Evolutionary conservation across 1,140 invertebrate species (phyloP).

Genomic region (Dysdera silvatica): DNA sequence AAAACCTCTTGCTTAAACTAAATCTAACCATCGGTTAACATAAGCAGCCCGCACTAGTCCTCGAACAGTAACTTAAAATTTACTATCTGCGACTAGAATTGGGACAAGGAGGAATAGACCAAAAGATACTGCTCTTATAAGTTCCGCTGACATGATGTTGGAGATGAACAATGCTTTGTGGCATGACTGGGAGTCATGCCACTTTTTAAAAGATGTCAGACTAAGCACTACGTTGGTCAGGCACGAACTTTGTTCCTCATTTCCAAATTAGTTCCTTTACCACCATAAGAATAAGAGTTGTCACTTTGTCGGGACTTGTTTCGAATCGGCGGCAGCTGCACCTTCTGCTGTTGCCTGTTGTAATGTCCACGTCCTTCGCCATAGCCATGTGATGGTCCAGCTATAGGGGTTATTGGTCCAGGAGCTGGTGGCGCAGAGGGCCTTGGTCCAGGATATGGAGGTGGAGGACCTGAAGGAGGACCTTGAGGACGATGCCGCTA

Average conservation of each 20-base stretch:
- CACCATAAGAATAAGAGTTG: conserved; percentile 8
- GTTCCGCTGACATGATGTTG: too few relatives aligned
- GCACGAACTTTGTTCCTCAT: conserved; percentile 24
- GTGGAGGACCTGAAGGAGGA: conserved; percentile 36
- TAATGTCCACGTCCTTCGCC: conserved; percentile 60
- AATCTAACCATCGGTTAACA: too few relatives aligned
- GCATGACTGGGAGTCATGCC: too few relatives aligned
- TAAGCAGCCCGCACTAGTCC: too few relatives aligned
- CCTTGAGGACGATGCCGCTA: conserved; percentile 19
- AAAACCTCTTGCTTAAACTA: too few relatives aligned
- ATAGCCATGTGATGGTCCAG: conserved; percentile 58
- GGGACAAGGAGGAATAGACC: too few relatives aligned
- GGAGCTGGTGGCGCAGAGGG: conserved; percentile 32
- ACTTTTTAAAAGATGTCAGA: too few relatives aligned
- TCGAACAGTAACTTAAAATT: too few relatives aligned
- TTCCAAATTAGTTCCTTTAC: conserved; percentile 22
- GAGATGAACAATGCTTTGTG: too few relatives aligned
- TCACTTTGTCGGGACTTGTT: conserved; percentile 4
- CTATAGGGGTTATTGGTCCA: conserved; percentile 35
- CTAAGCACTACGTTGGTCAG: conserved; percentile 26
- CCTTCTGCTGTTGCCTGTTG: conserved; percentile 44
- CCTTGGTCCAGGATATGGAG: conserved; percentile 37
- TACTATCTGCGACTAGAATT: too few relatives aligned
- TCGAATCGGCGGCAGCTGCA: background rate
- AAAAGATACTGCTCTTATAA: too few relatives aligned